Base-by-base conservation (phyloP, 2,888 invertebrate species). In the Scaptomyza polygonia region DNA sequence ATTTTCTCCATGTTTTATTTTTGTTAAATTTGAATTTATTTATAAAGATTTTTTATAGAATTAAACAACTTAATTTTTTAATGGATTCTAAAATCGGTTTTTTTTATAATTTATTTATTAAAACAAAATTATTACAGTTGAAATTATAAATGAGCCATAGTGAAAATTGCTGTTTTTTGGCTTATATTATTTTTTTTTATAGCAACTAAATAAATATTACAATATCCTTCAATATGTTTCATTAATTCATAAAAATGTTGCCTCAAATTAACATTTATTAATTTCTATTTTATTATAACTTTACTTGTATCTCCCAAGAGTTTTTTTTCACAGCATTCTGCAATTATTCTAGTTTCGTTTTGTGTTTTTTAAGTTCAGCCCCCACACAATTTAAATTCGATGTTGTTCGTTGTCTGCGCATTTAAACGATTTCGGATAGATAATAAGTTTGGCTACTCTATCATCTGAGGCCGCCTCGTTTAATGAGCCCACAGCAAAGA, bases 401-500 rank as follows among this genome's bases (percentile, higher is more conserved):
- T 6, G 6, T 11, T 36, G 21, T 36, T 25, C 14, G 36, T 36
- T 49, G 34, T 34, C 21, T 25, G 4, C 14, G 2, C 8, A 49
- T 14, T 36, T 36, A 25, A 49, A 34, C 14, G 34, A 36, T 36
- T 49, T 49, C 5, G 5, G 14, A 4, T 36, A 34, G 34, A 49
- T 49, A 21, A 34, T 49, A n/a, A 21, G 21, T 34, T 34, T 34
- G 34, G 49, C 49, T 21, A 14, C 48, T 65, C 66, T 63, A 40
- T 63, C 45, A 66, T 63, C 42, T 55, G 16, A 51, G 39, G 25
- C 44, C 39, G 55, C 55, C 44, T 44, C 54, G 39, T 39, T 55
- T 51, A 66, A 66, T 66, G 66, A 66, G 49, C 64, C 54, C 14
- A 54, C 42, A 0, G 11, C 9, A 30, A 32, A 52, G 21, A 42